Evolutionary conservation across 2,113 vertebrate species (phyloP).

Genomic region (Hemicordylus capensis): DNA sequence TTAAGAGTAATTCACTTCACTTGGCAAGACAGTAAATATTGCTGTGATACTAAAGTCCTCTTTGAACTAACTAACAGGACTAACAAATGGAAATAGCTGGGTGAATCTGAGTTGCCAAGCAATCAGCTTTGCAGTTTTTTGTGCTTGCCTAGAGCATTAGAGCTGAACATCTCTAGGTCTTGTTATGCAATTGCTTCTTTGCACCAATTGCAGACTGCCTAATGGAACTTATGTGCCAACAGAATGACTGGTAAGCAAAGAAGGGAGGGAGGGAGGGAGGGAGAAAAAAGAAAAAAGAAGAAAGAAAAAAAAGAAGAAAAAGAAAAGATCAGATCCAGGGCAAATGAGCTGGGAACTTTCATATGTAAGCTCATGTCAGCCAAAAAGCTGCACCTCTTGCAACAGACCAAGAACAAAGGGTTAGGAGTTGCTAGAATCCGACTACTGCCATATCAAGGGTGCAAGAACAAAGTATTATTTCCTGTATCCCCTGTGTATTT

Average conservation of each 20-base stretch:
- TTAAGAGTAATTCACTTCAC: constrained; percentile 16
- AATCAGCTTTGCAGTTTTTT: constrained; percentile 29
- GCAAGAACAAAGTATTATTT: neutral
- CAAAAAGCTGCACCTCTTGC: neutral
- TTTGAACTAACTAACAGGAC: neutral
- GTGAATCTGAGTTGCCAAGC: neutral
- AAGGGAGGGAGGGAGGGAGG: too few relatives aligned
- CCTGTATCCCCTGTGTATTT: too few relatives aligned
- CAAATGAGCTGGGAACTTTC: accelerated
- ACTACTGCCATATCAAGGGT: neutral
- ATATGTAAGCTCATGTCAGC: neutral
- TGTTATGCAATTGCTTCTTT: neutral
- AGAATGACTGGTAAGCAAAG: neutral
- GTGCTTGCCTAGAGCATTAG: neutral
- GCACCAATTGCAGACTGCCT: neutral
- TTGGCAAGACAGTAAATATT: constrained; percentile 33
- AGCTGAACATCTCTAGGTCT: neutral
- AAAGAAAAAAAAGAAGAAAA: too few relatives aligned
- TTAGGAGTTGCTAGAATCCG: neutral
- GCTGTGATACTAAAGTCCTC: neutral
- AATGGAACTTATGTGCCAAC: neutral
- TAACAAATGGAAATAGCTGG: constrained; percentile 9
- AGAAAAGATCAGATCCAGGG: accelerated
- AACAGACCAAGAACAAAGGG: neutral
- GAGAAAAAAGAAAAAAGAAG: too few relatives aligned